Evolutionary conservation across 2,888 invertebrate species (phyloP).

Genomic region (Hypomecis punctinalis): DNA sequence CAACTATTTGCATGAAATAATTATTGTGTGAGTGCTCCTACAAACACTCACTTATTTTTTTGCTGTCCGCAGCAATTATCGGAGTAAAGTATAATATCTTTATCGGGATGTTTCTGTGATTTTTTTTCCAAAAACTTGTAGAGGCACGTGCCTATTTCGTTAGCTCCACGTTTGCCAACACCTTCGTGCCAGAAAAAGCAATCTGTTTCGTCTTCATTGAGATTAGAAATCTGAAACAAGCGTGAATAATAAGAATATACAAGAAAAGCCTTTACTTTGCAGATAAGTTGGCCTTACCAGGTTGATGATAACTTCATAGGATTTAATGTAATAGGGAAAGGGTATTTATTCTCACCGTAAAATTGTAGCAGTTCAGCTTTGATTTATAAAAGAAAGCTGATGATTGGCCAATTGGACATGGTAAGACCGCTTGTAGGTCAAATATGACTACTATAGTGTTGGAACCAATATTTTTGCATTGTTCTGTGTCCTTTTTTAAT

Average conservation of each 20-base stretch:
- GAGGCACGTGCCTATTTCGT: slow-evolving; percentile 24
- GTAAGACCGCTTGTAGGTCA: slow-evolving; percentile 31
- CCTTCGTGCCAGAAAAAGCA: slow-evolving; percentile 14
- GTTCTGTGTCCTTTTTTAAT: slow-evolving; percentile 9
- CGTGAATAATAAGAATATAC: background rate
- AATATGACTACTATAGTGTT: slow-evolving; percentile 28
- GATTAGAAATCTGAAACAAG: slow-evolving; percentile 6
- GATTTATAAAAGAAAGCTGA: slow-evolving; percentile 37
- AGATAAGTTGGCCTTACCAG: too few species aligned
- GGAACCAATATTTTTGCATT: slow-evolving; percentile 6
- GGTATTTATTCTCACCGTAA: background rate
- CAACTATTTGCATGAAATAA: too few species aligned
- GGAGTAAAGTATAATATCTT: slow-evolving; percentile 37
- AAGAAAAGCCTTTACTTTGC: background rate
- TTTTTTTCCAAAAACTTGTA: slow-evolving; percentile 39
- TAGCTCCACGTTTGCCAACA: slow-evolving; percentile 5
- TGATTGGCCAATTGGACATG: slow-evolving; percentile 35
- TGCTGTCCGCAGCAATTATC: slow-evolving; percentile 45
- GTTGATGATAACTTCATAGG: too few species aligned
- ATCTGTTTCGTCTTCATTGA: background rate
- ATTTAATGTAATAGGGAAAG: too few species aligned
- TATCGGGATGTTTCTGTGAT: slow-evolving; percentile 30
- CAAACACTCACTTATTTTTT: slow-evolving; percentile 33
- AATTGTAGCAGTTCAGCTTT: slow-evolving; percentile 26
- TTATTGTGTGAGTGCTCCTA: too few species aligned